A percentile compares a stretch with the other conserved stretches of the same genome.
These are phyloP conservation scores for Eustalomyia histrio DNA, from an alignment of 2,888 invertebrate species.

Conservation along the genomic window DNA sequence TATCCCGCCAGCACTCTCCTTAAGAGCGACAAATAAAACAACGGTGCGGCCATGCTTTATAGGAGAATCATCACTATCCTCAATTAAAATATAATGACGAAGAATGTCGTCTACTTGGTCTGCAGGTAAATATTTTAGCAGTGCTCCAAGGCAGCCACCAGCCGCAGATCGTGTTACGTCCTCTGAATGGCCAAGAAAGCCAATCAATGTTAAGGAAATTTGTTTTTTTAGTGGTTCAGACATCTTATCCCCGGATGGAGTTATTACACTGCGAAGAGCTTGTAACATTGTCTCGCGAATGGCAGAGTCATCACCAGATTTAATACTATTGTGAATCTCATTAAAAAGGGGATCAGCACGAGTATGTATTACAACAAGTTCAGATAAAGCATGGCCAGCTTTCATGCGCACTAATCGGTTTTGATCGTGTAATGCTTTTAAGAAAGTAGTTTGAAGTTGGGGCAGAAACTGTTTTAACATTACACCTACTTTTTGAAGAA, in stretches of 20 bases:
- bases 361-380: constrained; percentile 94
- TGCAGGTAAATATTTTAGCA: constrained; percentile 87
- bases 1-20: constrained; percentile 87
- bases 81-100: constrained; percentile 86
- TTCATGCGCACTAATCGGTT: constrained; percentile 92
- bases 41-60: constrained; percentile 90
- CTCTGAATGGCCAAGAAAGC: constrained; percentile 86
- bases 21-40: constrained; percentile 91
- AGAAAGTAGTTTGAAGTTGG: constrained; percentile 98
- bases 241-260: constrained; percentile 93
- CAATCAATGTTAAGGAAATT: constrained; percentile 85
- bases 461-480: constrained; percentile 99
- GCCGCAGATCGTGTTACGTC: constrained; percentile 90
- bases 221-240: constrained; percentile 88
- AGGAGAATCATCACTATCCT: constrained; percentile 85
- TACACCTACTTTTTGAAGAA: constrained; percentile 95
- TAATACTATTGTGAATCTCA: constrained; percentile 93
- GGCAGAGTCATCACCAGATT: constrained; percentile 90
- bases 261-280: constrained; percentile 91
- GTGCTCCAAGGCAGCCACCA: constrained; percentile 94
- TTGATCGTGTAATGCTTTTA: constrained; percentile 95
- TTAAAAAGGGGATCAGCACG: constrained; percentile 96
- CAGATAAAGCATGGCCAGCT: constrained; percentile 92
- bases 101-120: constrained; percentile 88
- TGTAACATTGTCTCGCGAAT: constrained; percentile 95